These are phyloP conservation scores for Caerostris darwini DNA, from an alignment of 1,140 invertebrate genomes.

Conservation along the genomic window DNA sequence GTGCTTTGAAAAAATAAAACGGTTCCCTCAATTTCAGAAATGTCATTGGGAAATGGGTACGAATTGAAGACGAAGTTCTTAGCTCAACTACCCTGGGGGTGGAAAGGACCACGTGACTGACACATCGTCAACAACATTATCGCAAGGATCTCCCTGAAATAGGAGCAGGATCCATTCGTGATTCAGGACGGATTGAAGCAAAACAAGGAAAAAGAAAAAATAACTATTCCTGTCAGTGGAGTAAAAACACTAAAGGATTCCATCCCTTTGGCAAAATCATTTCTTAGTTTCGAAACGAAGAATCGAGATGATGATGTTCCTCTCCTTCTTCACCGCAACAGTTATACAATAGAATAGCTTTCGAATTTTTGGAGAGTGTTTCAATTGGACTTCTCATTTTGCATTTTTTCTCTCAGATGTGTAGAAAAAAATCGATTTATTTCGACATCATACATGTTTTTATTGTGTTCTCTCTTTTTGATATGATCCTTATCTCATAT, in stretches of 20 bases:
- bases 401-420: not conserved
- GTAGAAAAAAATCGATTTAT: too few relatives aligned
- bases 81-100: not conserved
- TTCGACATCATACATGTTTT: too few relatives aligned
- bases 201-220: not conserved
- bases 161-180: not conserved
- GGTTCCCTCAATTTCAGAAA: slow-evolving; percentile 61
- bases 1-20: slow-evolving; percentile 53
- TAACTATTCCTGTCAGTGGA: not conserved
- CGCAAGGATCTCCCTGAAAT: slow-evolving; percentile 30
- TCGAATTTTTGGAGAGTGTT: not conserved
- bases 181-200: not conserved
- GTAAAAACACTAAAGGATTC: slow-evolving; percentile 11
- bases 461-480: too few relatives aligned
- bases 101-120: slow-evolving; percentile 23
- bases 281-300: not conserved
- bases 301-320: not conserved
- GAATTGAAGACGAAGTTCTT: slow-evolving; percentile 46
- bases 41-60: slow-evolving; percentile 49
- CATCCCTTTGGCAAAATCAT: slow-evolving; percentile 16
- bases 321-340: not conserved
- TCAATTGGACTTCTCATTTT: not conserved
- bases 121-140: slow-evolving; percentile 49
- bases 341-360: not conserved
- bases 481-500: too few relatives aligned